phyloP scores from a whole-genome alignment of 2,113 vertebrate species.

The Pygoscelis adeliae region DNA sequence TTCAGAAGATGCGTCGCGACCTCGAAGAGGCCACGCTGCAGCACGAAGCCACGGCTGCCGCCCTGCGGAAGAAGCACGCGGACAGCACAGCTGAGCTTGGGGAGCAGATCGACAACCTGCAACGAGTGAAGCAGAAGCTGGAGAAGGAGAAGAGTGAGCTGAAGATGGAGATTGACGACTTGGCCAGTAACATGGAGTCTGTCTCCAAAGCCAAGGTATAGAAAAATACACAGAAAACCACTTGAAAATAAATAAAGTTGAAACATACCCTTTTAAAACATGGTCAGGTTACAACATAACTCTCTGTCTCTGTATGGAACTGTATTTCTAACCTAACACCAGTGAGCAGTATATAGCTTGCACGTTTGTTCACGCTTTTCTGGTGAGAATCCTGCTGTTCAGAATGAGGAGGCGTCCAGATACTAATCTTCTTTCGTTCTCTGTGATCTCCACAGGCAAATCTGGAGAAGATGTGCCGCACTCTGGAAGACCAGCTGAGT shows the following conservation, averaged over 20 bases:
- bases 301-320: background rate
- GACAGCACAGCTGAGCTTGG: too few relatives aligned
- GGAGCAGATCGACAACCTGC: constrained; percentile 73
- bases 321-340: background rate
- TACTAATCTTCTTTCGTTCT: background rate
- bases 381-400: accelerated
- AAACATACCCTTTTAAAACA: background rate
- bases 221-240: background rate
- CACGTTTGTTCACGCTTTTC: background rate
- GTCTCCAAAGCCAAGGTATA: constrained; percentile 78
- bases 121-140: constrained; percentile 89
- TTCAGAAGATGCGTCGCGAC: too few relatives aligned
- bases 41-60: too few relatives aligned
- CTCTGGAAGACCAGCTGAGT: constrained; percentile 89
- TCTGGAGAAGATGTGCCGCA: constrained; percentile 89
- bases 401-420: too few relatives aligned
- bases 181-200: constrained; percentile 76
- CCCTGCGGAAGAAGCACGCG: too few relatives aligned
- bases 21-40: too few relatives aligned
- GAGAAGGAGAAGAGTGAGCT: constrained; percentile 93
- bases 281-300: accelerated
- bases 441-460: constrained; percentile 73
- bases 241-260: background rate
- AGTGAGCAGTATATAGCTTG: background rate
- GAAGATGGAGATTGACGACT: constrained; percentile 90